Percentiles rank a stretch among this genome's conserved stretches.
These are phyloP conservation scores for Lamellibrachia columna DNA, from an alignment of 2,888 invertebrate species.

Conservation along the genomic window DNA sequence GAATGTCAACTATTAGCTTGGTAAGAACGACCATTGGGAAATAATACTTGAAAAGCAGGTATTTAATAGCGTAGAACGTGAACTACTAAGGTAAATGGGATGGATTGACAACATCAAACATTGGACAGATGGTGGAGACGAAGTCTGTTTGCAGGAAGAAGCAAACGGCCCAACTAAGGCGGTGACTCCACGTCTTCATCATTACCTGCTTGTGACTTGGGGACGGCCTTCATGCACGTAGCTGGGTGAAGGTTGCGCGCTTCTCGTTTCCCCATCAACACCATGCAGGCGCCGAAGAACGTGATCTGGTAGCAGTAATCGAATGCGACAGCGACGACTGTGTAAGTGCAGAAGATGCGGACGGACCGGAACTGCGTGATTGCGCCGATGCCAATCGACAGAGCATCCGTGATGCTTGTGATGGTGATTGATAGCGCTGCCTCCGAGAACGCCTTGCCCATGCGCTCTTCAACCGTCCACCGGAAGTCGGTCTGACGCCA, in stretches of 20 bases:
- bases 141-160: background rate
- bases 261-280: constrained; percentile 64
- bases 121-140: background rate
- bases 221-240: background rate
- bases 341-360: background rate
- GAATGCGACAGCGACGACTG: background rate
- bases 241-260: constrained; percentile 46
- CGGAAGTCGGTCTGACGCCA: background rate
- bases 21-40: no score
- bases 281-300: constrained; percentile 43
- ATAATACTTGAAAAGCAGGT: no score
- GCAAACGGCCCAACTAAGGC: background rate
- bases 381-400: background rate
- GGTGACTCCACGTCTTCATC: background rate
- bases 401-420: constrained; percentile 4
- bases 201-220: constrained; percentile 23
- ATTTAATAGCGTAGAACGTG: no score
- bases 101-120: background rate
- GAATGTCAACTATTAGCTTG: no score
- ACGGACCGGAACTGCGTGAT: background rate
- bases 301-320: constrained; percentile 42
- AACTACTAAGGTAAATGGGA: background rate
- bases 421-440: background rate
- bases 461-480: background rate
- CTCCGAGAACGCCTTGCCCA: background rate